Conservation (phyloP, 2,888 invertebrate genomes). For the Blastobasis adustella region DNA sequence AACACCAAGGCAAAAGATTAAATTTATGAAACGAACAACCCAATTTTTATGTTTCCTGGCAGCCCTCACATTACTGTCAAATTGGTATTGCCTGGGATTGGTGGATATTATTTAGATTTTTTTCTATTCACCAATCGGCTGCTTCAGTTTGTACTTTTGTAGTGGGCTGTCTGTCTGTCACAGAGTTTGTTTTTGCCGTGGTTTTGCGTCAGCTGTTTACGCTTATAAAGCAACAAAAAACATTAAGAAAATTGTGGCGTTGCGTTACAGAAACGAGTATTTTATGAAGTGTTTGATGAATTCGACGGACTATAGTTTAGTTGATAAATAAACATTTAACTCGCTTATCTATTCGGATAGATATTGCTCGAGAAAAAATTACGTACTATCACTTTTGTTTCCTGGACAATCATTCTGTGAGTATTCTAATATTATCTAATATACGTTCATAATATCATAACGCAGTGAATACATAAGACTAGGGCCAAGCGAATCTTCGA, state of each 20-base stretch:
- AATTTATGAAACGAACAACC: no score
- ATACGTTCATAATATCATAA: neutral
- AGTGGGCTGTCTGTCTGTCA: conserved; percentile 6
- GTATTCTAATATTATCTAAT: conserved; percentile 9
- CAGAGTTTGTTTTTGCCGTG: conserved; percentile 2
- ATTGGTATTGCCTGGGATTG: neutral
- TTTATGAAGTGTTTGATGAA: no score
- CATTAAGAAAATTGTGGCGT: no score
- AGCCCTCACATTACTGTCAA: no score
- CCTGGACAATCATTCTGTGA: conserved; percentile 5
- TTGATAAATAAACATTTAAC: no score
- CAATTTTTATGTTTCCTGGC: no score
- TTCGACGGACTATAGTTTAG: no score
- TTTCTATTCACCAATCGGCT: conserved; percentile 5
- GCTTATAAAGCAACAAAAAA: neutral
- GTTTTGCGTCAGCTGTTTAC: conserved; percentile 7
- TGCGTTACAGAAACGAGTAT: no score
- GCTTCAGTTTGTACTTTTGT: neutral
- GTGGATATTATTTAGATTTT: conserved; percentile 6
- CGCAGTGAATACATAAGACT: neutral
- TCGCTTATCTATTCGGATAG: no score
- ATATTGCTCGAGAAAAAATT: no score
- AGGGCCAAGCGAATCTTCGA: no score
- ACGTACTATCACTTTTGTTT: neutral
- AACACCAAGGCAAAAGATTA: no score